Conservation (phyloP, 2,797 vertebrate genomes). For the Tinamus major region DNA sequence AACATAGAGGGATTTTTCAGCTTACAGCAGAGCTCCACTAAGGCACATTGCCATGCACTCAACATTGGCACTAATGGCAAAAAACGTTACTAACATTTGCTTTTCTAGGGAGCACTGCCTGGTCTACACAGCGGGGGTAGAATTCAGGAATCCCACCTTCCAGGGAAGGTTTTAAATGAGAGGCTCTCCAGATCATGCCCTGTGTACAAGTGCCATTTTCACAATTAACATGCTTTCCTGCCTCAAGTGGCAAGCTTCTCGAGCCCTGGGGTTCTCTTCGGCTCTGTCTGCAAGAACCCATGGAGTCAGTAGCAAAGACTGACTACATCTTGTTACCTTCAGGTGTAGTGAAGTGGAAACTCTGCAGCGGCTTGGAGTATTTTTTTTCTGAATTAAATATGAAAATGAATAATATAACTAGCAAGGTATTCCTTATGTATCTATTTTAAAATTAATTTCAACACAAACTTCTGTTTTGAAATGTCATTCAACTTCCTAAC, state of each 20-base stretch:
- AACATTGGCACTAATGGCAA: background rate
- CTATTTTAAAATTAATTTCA: background rate
- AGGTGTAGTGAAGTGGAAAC: background rate
- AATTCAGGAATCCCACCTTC: background rate
- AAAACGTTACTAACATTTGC: background rate
- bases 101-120: background rate
- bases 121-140: background rate
- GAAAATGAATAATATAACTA: background rate
- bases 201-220: background rate
- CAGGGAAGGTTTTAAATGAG: background rate
- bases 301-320: background rate
- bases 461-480: background rate
- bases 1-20: background rate
- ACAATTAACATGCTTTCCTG: background rate
- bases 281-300: background rate
- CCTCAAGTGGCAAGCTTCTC: accelerated
- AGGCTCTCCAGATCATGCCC: background rate
- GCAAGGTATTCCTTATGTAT: background rate
- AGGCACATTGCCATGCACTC: background rate
- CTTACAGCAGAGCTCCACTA: background rate
- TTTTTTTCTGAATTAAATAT: background rate
- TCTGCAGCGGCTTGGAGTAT: background rate
- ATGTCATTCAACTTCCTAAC: background rate
- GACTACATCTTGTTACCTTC: background rate
- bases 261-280: background rate